Conservation (phyloP, 2,113 vertebrate species). For the Felis catus region DNA sequence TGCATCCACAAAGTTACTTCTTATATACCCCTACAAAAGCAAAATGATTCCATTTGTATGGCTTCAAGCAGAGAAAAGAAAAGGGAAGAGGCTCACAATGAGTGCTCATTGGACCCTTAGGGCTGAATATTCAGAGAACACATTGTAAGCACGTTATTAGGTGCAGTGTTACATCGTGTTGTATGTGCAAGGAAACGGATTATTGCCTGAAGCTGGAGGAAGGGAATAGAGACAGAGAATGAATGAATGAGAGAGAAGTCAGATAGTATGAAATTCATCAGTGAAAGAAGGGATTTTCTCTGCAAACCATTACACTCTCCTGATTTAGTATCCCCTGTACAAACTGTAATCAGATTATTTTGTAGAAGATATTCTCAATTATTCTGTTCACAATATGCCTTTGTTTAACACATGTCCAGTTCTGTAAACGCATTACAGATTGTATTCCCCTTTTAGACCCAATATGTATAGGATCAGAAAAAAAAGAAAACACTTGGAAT, state of each 20-base stretch:
- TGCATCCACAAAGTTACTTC: background rate
- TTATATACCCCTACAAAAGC: background rate
- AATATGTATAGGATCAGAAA: background rate
- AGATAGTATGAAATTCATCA: background rate
- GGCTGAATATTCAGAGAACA: conserved; percentile 30
- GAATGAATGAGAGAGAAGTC: background rate
- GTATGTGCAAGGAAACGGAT: background rate
- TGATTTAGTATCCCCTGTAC: background rate
- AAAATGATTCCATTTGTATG: conserved; percentile 21
- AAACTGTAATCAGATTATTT: background rate
- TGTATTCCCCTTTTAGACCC: background rate
- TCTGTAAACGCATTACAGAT: background rate
- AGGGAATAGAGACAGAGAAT: conserved; percentile 17
- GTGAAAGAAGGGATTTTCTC: background rate
- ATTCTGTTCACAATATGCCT: background rate
- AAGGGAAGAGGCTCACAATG: background rate
- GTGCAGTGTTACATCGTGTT: background rate
- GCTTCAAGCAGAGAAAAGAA: background rate
- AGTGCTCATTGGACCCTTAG: background rate
- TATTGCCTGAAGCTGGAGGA: conserved; percentile 51
- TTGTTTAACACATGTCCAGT: background rate
- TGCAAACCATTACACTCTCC: background rate
- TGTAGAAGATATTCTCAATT: background rate
- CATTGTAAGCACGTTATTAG: background rate
- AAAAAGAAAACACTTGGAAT: background rate